Conservation (phyloP, 2,797 vertebrate species). For the Aplochiton taeniatus region DNA sequence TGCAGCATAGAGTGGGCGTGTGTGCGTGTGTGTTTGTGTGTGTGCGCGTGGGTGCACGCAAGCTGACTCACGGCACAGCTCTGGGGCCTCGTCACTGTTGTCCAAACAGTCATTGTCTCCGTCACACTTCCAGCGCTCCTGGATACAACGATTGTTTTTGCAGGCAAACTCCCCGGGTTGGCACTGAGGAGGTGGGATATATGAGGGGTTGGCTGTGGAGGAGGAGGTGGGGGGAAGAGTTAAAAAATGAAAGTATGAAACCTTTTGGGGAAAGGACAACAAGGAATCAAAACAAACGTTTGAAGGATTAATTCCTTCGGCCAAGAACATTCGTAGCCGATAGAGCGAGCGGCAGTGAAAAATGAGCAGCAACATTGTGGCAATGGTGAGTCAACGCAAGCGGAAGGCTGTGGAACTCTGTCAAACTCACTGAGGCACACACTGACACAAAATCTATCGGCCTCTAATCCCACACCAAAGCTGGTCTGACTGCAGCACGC, state of each 20-base stretch:
- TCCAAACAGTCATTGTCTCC: slow-evolving; percentile 97
- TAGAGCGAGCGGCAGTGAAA: background rate
- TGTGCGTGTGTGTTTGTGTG: slow-evolving; percentile 3
- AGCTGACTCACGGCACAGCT: slow-evolving; percentile 84
- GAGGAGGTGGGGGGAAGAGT: slow-evolving; percentile 17
- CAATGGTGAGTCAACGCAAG: background rate
- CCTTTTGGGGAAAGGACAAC: background rate
- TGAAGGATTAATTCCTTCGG: no score
- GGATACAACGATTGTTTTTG: slow-evolving; percentile 91
- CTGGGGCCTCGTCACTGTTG: slow-evolving; percentile 88
- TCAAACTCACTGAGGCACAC: no score
- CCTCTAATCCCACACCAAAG: background rate
- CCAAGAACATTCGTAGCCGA: background rate
- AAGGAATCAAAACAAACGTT: background rate
- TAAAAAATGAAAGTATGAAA: background rate
- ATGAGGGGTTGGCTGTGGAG: slow-evolving; percentile 87
- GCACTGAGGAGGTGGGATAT: slow-evolving; percentile 81
- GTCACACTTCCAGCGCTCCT: slow-evolving; percentile 92
- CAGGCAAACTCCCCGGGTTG: slow-evolving; percentile 91
- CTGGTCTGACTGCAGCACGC: slow-evolving; percentile 7
- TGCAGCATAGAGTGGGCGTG: background rate
- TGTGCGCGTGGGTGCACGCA: slow-evolving; percentile 2
- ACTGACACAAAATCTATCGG: background rate
- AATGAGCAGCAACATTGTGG: background rate
- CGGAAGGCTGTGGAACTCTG: no score